These are phyloP conservation scores for Caenorhabditis zanzibari DNA, from an alignment of 2,888 invertebrate genomes.

Conservation along the genomic window DNA sequence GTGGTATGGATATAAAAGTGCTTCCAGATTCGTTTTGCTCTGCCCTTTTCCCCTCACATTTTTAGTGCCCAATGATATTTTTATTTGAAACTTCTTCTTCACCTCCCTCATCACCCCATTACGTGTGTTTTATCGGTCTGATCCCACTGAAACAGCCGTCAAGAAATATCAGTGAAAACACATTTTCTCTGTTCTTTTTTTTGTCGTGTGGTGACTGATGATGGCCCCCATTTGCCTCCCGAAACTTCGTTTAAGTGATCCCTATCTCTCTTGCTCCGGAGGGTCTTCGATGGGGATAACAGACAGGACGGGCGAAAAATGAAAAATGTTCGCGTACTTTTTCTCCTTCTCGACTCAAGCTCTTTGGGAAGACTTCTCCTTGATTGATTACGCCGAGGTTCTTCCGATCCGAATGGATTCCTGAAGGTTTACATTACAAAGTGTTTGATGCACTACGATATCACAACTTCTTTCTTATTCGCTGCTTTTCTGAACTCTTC, in stretches of 20 bases:
- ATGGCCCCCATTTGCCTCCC: constrained; percentile 30
- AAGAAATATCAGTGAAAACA: constrained; percentile 24
- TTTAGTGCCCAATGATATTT: neutral
- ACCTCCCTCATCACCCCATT: constrained; percentile 7
- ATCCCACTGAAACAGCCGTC: constrained; percentile 31
- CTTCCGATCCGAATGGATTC: neutral
- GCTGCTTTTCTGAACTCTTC: neutral
- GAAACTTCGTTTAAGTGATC: constrained; percentile 23
- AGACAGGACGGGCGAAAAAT: constrained; percentile 37
- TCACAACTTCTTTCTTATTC: neutral
- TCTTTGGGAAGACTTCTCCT: constrained; percentile 11
- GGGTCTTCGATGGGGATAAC: constrained; percentile 16
- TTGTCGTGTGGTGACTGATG: constrained; percentile 38
- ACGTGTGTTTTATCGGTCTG: constrained; percentile 48
- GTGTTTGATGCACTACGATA: neutral
- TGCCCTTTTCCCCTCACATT: neutral
- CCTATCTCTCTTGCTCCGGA: constrained; percentile 14
- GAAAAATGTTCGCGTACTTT: constrained; percentile 55
- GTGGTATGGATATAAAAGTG: neutral
- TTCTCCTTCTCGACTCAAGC: neutral
- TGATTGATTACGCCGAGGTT: constrained; percentile 49
- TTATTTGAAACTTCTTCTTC: neutral
- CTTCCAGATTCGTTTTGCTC: neutral
- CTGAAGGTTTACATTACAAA: constrained; percentile 30
- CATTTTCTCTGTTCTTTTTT: constrained; percentile 20